A percentile compares a stretch with the other conserved stretches of the same genome.
Evolutionary conservation across 2,888 invertebrate genomes (phyloP).

Genomic region (Trileptium ribeirensis): DNA sequence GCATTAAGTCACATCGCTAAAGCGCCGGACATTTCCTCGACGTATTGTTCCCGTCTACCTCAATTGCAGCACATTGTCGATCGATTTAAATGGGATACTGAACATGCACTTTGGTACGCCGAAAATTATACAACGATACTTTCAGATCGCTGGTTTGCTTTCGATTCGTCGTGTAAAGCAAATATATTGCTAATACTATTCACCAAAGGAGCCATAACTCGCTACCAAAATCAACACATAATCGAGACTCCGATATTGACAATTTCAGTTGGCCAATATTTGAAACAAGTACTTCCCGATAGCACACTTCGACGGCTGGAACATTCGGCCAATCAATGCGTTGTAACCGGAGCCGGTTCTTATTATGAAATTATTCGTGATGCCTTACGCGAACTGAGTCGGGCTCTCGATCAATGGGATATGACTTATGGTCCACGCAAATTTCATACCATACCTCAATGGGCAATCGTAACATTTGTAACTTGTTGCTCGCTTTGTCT

Average conservation of each 20-base stretch:
- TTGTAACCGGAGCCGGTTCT: not conserved
- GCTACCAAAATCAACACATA: not conserved
- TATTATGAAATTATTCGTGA: not conserved
- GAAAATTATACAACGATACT: not conserved
- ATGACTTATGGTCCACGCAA: not conserved
- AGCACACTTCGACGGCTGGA: not conserved
- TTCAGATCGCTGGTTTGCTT: not conserved
- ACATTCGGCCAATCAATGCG: not conserved
- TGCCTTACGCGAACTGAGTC: not conserved
- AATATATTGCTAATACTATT: not conserved
- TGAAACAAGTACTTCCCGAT: not conserved
- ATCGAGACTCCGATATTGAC: not conserved
- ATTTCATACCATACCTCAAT: not conserved
- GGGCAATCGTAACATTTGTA: not conserved
- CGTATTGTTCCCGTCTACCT: not conserved
- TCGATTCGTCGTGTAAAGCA: not conserved
- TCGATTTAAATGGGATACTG: not conserved
- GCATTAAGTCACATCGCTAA: not conserved
- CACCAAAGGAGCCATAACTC: not conserved
- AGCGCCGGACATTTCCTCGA: not conserved
- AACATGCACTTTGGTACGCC: not conserved
- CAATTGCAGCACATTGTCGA: not conserved
- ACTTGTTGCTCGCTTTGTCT: not conserved
- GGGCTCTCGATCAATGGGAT: not conserved
- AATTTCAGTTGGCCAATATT: not conserved